These are phyloP conservation scores for Deilephila porcellus DNA, from an alignment of 2,888 invertebrate genomes.

Conservation along the genomic window DNA sequence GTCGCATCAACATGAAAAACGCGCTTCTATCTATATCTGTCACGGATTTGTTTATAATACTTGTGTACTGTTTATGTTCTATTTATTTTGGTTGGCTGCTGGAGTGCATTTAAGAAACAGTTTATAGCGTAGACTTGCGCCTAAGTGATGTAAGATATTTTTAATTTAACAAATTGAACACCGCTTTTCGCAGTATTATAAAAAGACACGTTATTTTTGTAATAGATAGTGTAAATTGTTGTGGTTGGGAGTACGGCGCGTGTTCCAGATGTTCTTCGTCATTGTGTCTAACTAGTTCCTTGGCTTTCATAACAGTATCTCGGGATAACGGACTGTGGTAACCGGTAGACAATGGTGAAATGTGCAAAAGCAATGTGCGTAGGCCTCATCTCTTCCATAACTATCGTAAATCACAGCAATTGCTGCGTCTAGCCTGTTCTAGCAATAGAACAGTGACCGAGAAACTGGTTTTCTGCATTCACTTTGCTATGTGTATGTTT, in stretches of 20 bases:
- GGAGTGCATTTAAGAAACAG: conserved; percentile 13
- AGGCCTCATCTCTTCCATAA: conserved; percentile 22
- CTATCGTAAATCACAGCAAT: conserved; percentile 37
- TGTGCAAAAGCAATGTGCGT: conserved; percentile 53
- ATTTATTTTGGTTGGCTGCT: conserved; percentile 19
- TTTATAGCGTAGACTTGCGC: conserved; percentile 4
- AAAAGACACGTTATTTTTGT: conserved; percentile 14
- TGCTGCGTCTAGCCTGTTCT: conserved; percentile 21
- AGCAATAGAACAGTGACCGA: conserved; percentile 15
- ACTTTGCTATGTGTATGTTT: not conserved
- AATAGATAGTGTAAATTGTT: conserved; percentile 12
- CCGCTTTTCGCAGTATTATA: not conserved
- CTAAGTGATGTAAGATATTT: conserved; percentile 5
- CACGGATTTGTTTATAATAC: conserved; percentile 22
- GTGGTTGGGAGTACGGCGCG: conserved; percentile 10
- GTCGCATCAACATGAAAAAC: conserved; percentile 21
- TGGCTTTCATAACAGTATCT: conserved; percentile 46
- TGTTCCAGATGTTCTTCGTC: conserved; percentile 23
- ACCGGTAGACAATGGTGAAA: conserved; percentile 47
- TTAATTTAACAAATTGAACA: not conserved
- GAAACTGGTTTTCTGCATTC: conserved; percentile 18
- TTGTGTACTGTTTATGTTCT: conserved; percentile 24
- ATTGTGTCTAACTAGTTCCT: conserved; percentile 39
- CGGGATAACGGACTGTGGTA: conserved; percentile 50
- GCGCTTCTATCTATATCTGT: conserved; percentile 27